Base-by-base conservation (phyloP, 2,113 vertebrate species). In the Ondatra zibethicus region DNA sequence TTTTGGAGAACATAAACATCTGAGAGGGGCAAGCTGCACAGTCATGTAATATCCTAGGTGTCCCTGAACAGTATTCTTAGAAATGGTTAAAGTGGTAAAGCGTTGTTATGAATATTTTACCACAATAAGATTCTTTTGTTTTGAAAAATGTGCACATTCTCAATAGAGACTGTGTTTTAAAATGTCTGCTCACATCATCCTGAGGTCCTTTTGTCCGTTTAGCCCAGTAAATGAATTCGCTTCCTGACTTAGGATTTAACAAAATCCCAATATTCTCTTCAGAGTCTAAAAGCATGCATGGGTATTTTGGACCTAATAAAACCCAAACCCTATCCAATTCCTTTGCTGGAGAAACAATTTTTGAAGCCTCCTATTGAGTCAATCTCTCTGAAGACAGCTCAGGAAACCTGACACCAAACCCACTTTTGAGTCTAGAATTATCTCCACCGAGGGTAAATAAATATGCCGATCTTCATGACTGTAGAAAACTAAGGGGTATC, bases 121-220 rank as follows among this genome's bases (percentile, higher is more conserved):
- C 23, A 70, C 16, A 88, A 75, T 55, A 58, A 47, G 47, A 17
- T 47, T 39, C 14, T 80, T 96, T 75, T 95, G 3, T 82, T 92
- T 72, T 50, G 5, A 78, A 93, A 91, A 50, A 23, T n/a, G 5
- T 7, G 31, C 65, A 61, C 55, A 0, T 78, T 90, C 52, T 86
- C 76, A 70, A 73, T 42, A 73, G 5, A 63, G 14, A 91, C 78
- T 72, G 13, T 65, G 12, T n/a, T 77, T 82, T 27, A 84, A 89
- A 89, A n/a, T 42, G 81, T 52, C 25, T 96, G 61, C 16, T 92
- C n/a, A 70, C 17, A 87, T 94, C 78, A 68, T 87, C 94, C 94
- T 94, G n/a, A 92, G 94, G 82, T 73, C 42, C 39, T 50, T 92
- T 95, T 92, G 58, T 92, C 55, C 50, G 88, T 47, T 92, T 84